Conservation (phyloP, 1,140 invertebrate genomes). For the Hycleus cichorii region DNA sequence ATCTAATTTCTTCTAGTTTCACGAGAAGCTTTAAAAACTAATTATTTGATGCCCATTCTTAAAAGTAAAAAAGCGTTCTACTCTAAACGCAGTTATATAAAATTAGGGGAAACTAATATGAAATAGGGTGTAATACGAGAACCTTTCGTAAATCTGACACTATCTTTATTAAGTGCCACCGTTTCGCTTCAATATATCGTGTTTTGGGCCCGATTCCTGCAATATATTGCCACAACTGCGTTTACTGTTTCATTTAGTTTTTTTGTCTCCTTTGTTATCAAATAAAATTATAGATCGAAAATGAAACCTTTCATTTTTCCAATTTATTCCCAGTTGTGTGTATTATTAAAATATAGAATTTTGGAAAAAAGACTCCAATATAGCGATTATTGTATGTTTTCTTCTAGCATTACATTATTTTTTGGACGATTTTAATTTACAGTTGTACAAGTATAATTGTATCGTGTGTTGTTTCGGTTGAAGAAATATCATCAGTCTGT, state of each 20-base stretch:
- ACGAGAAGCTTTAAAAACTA: background rate
- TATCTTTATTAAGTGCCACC: slow-evolving; percentile 15
- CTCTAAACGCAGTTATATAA: slow-evolving; percentile 1
- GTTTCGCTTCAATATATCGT: slow-evolving; percentile 5
- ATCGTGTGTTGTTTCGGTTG: slow-evolving; percentile 5
- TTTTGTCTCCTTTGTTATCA: no score
- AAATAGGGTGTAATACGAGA: slow-evolving; percentile 10
- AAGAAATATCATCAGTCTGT: slow-evolving; percentile 4
- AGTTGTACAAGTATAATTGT: background rate
- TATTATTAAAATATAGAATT: no score
- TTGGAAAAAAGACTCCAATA: no score
- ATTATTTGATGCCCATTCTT: no score
- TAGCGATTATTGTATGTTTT: no score
- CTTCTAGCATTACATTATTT: no score
- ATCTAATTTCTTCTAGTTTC: slow-evolving; percentile 1
- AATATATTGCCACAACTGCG: background rate
- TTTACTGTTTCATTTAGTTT: no score
- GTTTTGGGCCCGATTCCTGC: slow-evolving; percentile 5
- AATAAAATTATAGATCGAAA: no score
- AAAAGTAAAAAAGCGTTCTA: no score
- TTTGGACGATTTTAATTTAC: no score
- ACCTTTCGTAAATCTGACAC: slow-evolving; percentile 14
- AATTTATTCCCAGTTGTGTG: no score
- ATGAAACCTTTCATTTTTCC: no score
- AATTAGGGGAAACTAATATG: slow-evolving; percentile 2